These are phyloP conservation scores for Pavo muticus DNA, from an alignment of 2,113 vertebrate species.

Conservation along the genomic window DNA sequence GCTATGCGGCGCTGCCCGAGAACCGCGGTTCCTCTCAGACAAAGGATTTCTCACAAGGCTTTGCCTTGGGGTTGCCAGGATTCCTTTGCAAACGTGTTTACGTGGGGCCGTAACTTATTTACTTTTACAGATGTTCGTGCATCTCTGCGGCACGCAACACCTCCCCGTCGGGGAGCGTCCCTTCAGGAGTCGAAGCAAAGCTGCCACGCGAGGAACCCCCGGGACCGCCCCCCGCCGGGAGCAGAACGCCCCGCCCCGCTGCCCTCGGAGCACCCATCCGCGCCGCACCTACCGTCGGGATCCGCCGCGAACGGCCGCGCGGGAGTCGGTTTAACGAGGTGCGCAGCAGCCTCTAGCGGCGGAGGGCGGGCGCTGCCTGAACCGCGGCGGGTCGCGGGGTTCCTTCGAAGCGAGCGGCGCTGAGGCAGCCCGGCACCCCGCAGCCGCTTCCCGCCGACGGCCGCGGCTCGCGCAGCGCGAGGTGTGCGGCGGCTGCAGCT, in stretches of 20 bases:
- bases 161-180: rapidly evolving
- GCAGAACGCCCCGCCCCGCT: neutral
- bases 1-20: too few species aligned
- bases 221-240: neutral
- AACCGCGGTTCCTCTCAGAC: too few species aligned
- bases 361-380: neutral
- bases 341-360: constrained; percentile 70
- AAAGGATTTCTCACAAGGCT: too few species aligned
- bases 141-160: rapidly evolving
- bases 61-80: too few species aligned
- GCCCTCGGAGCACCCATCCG: neutral
- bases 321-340: constrained; percentile 57
- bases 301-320: neutral
- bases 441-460: too few species aligned
- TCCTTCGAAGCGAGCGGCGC: neutral
- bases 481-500: too few species aligned
- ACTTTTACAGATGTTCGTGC: rapidly evolving
- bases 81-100: too few species aligned
- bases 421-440: too few species aligned
- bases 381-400: too few species aligned
- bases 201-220: rapidly evolving
- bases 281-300: neutral
- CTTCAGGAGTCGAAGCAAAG: neutral
- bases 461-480: too few species aligned
- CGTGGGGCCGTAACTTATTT: too few species aligned